Conservation (phyloP, 2,797 vertebrate species). For the Muscicapa striata region DNA sequence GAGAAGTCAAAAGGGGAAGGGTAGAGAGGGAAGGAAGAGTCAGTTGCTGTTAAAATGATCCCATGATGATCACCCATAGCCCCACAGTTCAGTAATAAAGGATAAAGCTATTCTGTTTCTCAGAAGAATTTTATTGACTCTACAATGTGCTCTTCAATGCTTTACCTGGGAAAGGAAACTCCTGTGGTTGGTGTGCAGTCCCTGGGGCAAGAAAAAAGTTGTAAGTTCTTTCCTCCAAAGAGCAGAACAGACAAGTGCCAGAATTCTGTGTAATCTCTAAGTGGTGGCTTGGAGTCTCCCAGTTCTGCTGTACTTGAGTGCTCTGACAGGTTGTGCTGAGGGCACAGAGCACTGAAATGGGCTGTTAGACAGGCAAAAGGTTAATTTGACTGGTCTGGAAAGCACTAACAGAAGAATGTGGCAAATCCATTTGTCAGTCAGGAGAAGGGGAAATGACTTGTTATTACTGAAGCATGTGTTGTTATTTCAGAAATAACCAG, state of each 20-base stretch:
- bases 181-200: not conserved
- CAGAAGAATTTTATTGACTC: not conserved
- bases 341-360: slow-evolving; percentile 63
- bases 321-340: slow-evolving; percentile 69
- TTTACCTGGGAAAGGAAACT: not conserved
- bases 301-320: slow-evolving; percentile 59
- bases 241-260: not conserved
- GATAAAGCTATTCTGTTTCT: not conserved
- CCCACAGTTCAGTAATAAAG: not conserved
- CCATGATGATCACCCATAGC: not conserved
- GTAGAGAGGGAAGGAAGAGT: not conserved
- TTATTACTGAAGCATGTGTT: not conserved
- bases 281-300: slow-evolving; percentile 4
- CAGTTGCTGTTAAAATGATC: not conserved
- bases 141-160: accelerated
- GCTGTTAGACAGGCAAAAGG: slow-evolving; percentile 28
- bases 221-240: not conserved
- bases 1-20: not conserved
- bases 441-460: not conserved
- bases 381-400: slow-evolving; percentile 11
- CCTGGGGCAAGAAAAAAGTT: not conserved
- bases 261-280: not conserved
- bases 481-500: slow-evolving; percentile 26
- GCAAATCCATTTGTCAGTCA: not conserved
- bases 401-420: not conserved